Percentiles rank a stretch among this genome's conserved stretches.
Evolutionary conservation across 2,888 invertebrate genomes (phyloP).

Genomic region (Phania funesta): DNA sequence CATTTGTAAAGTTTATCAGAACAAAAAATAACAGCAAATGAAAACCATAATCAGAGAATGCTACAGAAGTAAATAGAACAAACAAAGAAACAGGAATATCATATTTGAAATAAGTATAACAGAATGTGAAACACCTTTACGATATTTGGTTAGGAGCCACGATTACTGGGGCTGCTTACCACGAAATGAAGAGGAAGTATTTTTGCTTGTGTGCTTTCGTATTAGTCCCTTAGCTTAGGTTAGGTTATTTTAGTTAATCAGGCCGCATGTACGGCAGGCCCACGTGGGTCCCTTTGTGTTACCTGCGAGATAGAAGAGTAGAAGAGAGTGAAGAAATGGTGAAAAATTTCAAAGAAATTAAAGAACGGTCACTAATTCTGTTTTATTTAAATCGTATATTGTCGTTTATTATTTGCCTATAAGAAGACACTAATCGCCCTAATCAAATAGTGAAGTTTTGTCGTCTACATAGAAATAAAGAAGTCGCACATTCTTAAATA

Average conservation of each 20-base stretch:
- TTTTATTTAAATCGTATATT: no score
- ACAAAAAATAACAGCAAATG: neutral
- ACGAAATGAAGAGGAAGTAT: neutral
- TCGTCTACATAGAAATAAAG: constrained; percentile 14
- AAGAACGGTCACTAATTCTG: no score
- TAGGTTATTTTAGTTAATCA: no score
- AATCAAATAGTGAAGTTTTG: constrained; percentile 53
- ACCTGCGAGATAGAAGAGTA: no score
- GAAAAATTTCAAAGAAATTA: no score
- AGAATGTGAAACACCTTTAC: constrained; percentile 33
- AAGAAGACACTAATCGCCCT: constrained; percentile 49
- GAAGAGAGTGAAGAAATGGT: no score
- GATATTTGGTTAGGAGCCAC: constrained; percentile 40
- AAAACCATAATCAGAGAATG: constrained; percentile 9
- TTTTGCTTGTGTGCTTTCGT: neutral
- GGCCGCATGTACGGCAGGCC: no score
- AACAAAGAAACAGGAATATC: neutral
- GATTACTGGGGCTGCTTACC: constrained; percentile 9
- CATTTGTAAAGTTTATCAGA: constrained; percentile 12
- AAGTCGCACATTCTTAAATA: constrained; percentile 32
- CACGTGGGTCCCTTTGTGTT: no score
- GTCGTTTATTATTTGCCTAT: no score
- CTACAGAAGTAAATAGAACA: neutral
- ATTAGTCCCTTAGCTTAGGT: no score
- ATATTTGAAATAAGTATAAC: neutral